Evolutionary conservation across 2,797 vertebrate species (phyloP).

Genomic region (Ceryle rudis): DNA sequence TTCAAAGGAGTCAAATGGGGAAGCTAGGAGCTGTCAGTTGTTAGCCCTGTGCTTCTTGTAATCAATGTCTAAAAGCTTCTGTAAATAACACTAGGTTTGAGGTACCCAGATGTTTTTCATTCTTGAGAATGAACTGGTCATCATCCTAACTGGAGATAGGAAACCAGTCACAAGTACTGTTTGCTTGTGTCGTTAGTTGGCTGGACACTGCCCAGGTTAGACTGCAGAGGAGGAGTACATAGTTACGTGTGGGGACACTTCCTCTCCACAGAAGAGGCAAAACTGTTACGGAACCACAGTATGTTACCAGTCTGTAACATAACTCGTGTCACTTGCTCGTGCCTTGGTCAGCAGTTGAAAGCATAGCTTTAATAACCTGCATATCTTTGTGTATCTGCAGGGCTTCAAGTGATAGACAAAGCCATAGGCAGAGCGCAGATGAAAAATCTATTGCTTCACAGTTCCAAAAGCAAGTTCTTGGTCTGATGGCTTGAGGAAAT

Average conservation of each 20-base stretch:
- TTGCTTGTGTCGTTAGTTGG: background rate
- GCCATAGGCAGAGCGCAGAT: background rate
- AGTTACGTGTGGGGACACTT: background rate
- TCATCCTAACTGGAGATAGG: background rate
- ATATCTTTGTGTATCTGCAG: background rate
- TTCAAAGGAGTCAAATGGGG: background rate
- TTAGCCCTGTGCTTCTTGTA: background rate
- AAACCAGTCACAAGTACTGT: background rate
- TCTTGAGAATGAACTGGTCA: background rate
- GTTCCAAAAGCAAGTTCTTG: background rate
- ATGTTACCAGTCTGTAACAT: rapidly evolving
- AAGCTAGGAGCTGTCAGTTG: background rate
- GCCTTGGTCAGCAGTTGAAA: background rate
- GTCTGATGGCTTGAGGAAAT: background rate
- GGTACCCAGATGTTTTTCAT: background rate
- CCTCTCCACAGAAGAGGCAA: background rate
- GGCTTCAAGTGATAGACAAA: background rate
- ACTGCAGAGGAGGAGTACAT: rapidly evolving
- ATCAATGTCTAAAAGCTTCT: background rate
- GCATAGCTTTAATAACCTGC: background rate
- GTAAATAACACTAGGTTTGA: background rate
- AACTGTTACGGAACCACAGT: rapidly evolving
- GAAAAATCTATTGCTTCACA: background rate
- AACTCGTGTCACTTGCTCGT: rapidly evolving
- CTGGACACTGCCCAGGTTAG: background rate